These are phyloP conservation scores for Hapalemur alaotrensis DNA, from an alignment of 2,797 vertebrate species.

Conservation along the genomic window DNA sequence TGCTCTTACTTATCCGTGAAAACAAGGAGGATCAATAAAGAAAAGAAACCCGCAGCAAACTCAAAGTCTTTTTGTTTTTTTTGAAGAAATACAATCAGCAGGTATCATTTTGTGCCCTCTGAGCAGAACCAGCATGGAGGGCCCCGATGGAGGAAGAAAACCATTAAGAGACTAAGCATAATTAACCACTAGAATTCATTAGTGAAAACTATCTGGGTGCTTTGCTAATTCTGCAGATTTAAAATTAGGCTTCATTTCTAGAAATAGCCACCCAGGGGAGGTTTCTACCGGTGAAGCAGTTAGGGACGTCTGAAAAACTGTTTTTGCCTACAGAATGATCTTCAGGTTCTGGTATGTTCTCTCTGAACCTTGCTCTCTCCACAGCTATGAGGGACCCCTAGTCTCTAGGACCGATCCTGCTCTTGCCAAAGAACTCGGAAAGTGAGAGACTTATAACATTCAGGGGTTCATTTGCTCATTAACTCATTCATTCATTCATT, in stretches of 20 bases:
- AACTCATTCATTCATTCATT: neutral
- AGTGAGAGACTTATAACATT: neutral
- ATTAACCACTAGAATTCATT: conserved; percentile 72
- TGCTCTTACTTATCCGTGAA: neutral
- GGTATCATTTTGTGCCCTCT: conserved; percentile 23
- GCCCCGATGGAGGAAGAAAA: conserved; percentile 13
- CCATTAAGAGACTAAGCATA: conserved; percentile 38
- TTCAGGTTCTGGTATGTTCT: neutral
- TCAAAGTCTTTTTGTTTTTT: neutral
- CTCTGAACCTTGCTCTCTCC: neutral
- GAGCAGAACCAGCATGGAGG: neutral
- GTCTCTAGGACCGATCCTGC: neutral
- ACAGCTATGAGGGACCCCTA: neutral
- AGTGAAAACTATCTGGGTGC: conserved; percentile 57
- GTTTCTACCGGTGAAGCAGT: neutral
- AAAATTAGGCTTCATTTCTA: conserved; percentile 65
- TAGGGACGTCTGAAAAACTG: neutral
- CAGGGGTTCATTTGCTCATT: neutral
- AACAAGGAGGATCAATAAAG: neutral
- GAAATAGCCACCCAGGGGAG: conserved; percentile 35
- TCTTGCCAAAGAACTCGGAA: neutral
- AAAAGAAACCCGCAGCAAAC: neutral
- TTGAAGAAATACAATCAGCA: neutral
- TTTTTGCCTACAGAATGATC: neutral
- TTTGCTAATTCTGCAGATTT: conserved; percentile 60